Base-by-base conservation (phyloP, 2,797 vertebrate species). In the Ibycter americanus region DNA sequence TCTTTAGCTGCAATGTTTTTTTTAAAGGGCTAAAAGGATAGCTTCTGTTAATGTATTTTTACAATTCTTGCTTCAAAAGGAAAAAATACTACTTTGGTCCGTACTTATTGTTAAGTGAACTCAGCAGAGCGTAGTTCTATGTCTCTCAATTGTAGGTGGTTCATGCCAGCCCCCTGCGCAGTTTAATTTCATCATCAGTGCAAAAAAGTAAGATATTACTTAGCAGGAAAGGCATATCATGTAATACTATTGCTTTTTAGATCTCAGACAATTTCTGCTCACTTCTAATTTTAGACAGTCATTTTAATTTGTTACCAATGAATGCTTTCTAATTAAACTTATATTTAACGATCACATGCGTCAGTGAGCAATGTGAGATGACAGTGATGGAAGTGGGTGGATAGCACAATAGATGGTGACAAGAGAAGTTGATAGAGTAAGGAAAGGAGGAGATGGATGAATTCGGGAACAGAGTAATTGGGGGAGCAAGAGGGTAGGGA, bases 261-360 rank as follows among this genome's bases (percentile, higher is more conserved):
- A 81, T 96, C 86, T 89, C 79, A 83, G 95, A 96, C 92, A 85
- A 61, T 96, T 96, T 81, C 91, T 96, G 70, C 63, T 86, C 46
- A n/a, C 26, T 88, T 87, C 90, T 93, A 93, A 96, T 91, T 96
- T 95, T 97, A 96, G 76, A 51, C 11, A 85, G 77, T 76, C 49
- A 70, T 93, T 97, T 96, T 87, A 68, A 96, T 97, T 97, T 95
- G 94, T 93, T 89, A 93, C 88, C 89, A 93, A 21, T 94, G 94
- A 91, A 80, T 66, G 67, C 92, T 97, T 96, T 96, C 88, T 87
- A 92, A 96, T 93, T 96, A 86, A 90, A 83, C 94, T 84, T 67
- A 55, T 78, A 88, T 96, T 97, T 95, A 95, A 93, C 38, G 34
- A 65, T 88, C 88, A 38, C 72, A 84, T 97, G 89, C 74, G 36